Conservation (phyloP, 2,797 vertebrate genomes). For the Gallinago solitaria region DNA sequence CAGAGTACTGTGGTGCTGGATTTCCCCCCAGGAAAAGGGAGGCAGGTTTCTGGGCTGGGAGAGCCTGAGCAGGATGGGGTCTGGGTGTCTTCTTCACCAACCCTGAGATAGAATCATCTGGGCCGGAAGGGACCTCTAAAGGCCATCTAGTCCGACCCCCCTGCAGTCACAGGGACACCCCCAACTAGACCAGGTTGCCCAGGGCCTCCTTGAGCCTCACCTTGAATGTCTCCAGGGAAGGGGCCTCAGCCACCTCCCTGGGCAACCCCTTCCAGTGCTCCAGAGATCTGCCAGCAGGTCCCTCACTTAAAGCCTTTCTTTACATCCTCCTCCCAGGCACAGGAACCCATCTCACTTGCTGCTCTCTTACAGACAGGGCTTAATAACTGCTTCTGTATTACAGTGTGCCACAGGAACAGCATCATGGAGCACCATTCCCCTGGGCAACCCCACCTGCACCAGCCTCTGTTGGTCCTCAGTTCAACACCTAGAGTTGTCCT, state of each 20-base stretch:
- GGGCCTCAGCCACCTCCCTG: no score
- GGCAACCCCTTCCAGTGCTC: no score
- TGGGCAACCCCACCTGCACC: no score
- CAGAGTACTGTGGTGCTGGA: neutral
- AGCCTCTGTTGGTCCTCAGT: neutral
- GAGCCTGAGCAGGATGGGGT: neutral
- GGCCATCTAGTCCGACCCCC: no score
- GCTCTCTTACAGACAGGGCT: neutral
- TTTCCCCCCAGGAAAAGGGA: neutral
- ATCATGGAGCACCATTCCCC: accelerated
- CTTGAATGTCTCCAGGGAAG: no score
- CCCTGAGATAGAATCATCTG: neutral
- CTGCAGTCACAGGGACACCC: no score
- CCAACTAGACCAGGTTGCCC: no score
- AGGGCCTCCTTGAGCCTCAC: no score
- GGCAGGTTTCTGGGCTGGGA: neutral
- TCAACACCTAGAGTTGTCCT: accelerated
- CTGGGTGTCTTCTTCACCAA: neutral
- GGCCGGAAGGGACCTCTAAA: no score
- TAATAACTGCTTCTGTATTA: neutral
- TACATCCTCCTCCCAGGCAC: neutral
- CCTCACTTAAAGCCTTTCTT: neutral
- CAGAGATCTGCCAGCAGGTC: neutral
- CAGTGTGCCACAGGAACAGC: accelerated
- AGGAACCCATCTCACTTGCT: neutral